phyloP scores from a whole-genome alignment of 2,113 vertebrate genomes.

The Clarias magur region DNA sequence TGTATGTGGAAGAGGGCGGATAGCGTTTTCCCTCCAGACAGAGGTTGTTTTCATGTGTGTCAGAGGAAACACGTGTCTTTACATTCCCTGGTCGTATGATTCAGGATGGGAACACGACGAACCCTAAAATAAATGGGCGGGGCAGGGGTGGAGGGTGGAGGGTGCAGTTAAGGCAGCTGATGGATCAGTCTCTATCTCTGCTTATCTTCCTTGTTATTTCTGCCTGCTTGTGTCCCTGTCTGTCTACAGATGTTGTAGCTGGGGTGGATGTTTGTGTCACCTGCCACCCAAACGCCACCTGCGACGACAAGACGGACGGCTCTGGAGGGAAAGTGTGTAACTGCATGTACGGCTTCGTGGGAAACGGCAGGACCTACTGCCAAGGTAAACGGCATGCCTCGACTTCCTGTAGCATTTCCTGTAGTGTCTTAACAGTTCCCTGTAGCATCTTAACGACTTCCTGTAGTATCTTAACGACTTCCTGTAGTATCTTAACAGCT shows the following conservation, averaged over 20 bases:
- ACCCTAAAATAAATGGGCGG: background rate
- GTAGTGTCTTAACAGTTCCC: background rate
- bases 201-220: background rate
- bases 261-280: conserved; percentile 77
- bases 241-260: background rate
- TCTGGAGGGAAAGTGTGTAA: conserved; percentile 83
- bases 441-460: background rate
- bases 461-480: background rate
- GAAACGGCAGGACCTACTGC: conserved; percentile 86
- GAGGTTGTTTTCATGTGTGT: background rate
- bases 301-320: conserved; percentile 73
- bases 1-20: background rate
- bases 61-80: background rate
- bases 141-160: too few relatives aligned
- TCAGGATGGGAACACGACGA: background rate
- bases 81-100: background rate
- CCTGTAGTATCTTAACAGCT: background rate
- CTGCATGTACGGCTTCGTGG: conserved; percentile 92
- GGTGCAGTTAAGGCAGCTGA: background rate
- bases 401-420: background rate
- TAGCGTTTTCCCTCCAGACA: too few relatives aligned
- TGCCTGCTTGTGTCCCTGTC: background rate
- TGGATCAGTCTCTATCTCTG: background rate
- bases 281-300: conserved; percentile 86
- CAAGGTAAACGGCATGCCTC: conserved; percentile 69